Conservation (phyloP, 1,140 invertebrate species). For the Belonocnema kinseyi region DNA sequence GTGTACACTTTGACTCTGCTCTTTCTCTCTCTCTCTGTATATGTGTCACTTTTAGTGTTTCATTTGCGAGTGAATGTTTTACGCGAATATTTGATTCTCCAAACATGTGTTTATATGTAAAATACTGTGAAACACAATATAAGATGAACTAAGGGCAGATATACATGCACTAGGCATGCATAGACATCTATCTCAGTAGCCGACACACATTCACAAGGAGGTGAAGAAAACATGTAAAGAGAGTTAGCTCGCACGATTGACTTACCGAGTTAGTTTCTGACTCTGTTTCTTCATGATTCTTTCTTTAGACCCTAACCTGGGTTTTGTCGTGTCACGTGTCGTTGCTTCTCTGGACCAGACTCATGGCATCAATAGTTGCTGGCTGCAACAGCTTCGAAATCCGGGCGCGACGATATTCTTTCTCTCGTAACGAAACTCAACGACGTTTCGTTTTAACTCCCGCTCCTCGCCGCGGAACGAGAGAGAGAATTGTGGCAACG, state of each 20-base stretch:
- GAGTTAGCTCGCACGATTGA: neutral
- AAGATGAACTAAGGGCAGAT: neutral
- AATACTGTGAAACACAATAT: too few relatives aligned
- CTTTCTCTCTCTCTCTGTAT: neutral
- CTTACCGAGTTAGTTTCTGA: conserved; percentile 2
- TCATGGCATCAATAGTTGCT: conserved; percentile 23
- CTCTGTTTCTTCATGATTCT: conserved; percentile 5
- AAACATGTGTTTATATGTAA: too few relatives aligned
- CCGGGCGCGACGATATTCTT: conserved; percentile 20
- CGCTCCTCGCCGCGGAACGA: conserved; percentile 8
- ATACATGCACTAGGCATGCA: too few relatives aligned
- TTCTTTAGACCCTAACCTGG: conserved; percentile 14
- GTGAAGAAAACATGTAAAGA: neutral
- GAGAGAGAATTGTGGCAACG: conserved; percentile 33
- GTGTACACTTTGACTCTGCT: neutral
- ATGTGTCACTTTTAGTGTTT: conserved; percentile 5
- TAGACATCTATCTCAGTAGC: neutral
- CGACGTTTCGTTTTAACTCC: conserved; percentile 19
- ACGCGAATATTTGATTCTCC: too few relatives aligned
- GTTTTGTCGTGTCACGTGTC: conserved; percentile 18
- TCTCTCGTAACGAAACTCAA: conserved; percentile 18
- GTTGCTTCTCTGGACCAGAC: neutral
- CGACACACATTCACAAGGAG: conserved; percentile 4
- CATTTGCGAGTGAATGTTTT: neutral
- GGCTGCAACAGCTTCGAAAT: conserved; percentile 9